A percentile compares a stretch with the other conserved stretches of the same genome.
phyloP scores from a whole-genome alignment of 1,140 invertebrate genomes.

The Gonioctena quinquepunctata region DNA sequence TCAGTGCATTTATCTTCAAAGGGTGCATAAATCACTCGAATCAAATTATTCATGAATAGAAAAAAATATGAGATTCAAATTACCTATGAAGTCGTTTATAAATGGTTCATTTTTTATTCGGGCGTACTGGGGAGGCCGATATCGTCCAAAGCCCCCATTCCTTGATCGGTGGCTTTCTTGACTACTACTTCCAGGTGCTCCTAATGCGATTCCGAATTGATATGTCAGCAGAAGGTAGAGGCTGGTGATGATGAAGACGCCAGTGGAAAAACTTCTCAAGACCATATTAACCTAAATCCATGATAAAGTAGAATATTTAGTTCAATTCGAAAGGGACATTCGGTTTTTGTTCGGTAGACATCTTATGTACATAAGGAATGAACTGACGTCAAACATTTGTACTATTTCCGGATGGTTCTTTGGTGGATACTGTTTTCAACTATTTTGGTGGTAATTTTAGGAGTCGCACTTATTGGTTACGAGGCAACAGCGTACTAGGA shows the following conservation, averaged over 20 bases:
- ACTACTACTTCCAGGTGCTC: background rate
- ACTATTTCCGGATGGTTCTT: no score
- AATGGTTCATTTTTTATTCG: slow-evolving; percentile 22
- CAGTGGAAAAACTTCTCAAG: slow-evolving; percentile 19
- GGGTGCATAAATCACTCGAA: no score
- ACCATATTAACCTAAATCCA: slow-evolving; percentile 1
- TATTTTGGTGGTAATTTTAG: no score
- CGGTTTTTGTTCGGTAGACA: no score
- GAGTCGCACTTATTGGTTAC: no score
- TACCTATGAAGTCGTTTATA: slow-evolving; percentile 27
- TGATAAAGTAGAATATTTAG: no score
- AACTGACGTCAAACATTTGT: no score
- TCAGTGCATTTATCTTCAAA: no score
- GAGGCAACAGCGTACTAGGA: no score
- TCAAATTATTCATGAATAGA: background rate
- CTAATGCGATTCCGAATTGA: background rate
- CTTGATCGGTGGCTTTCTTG: slow-evolving; percentile 12
- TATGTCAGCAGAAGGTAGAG: background rate
- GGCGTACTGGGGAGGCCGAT: slow-evolving; percentile 6
- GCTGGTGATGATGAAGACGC: slow-evolving; percentile 10
- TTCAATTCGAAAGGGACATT: no score
- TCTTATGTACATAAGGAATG: no score
- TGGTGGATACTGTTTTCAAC: no score
- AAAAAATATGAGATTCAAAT: background rate
- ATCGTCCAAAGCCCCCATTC: slow-evolving; percentile 5